These are phyloP conservation scores for Phymastichus coffea DNA, from an alignment of 1,140 invertebrate genomes.

Conservation along the genomic window DNA sequence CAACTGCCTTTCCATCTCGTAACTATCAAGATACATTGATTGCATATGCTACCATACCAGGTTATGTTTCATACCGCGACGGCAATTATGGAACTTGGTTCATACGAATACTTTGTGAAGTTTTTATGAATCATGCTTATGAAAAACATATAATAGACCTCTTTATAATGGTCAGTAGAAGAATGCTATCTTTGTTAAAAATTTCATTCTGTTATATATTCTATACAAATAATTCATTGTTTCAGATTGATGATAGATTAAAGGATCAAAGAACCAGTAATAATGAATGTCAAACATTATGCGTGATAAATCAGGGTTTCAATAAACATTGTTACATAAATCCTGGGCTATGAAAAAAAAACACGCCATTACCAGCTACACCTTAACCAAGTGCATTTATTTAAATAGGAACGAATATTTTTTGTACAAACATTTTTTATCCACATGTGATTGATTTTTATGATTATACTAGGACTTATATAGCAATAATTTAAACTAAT, in stretches of 20 bases:
- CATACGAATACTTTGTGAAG: slow-evolving; percentile 72
- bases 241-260: slow-evolving; percentile 52
- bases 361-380: slow-evolving; percentile 1
- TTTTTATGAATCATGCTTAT: slow-evolving; percentile 70
- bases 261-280: slow-evolving; percentile 35
- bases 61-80: slow-evolving; percentile 68
- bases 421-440: neutral
- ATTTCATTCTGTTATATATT: slow-evolving; percentile 12
- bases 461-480: too few species aligned
- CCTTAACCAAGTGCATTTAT: slow-evolving; percentile 5
- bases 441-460: too few species aligned
- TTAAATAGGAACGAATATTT: slow-evolving; percentile 4
- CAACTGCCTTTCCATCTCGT: slow-evolving; percentile 32
- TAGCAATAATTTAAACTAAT: slow-evolving; percentile 4
- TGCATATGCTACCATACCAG: slow-evolving; percentile 66
- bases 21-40: slow-evolving; percentile 67
- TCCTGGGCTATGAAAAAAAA: slow-evolving; percentile 56
- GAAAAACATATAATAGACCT: slow-evolving; percentile 66
- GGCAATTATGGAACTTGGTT: slow-evolving; percentile 69
- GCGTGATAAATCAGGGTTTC: slow-evolving; percentile 60
- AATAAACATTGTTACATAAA: slow-evolving; percentile 64
- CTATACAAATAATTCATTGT: slow-evolving; percentile 4
- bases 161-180: slow-evolving; percentile 60
- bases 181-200: neutral
- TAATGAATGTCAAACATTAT: slow-evolving; percentile 59